Base-by-base conservation (phyloP, 2,888 invertebrate species). In the Apamea crenata region DNA sequence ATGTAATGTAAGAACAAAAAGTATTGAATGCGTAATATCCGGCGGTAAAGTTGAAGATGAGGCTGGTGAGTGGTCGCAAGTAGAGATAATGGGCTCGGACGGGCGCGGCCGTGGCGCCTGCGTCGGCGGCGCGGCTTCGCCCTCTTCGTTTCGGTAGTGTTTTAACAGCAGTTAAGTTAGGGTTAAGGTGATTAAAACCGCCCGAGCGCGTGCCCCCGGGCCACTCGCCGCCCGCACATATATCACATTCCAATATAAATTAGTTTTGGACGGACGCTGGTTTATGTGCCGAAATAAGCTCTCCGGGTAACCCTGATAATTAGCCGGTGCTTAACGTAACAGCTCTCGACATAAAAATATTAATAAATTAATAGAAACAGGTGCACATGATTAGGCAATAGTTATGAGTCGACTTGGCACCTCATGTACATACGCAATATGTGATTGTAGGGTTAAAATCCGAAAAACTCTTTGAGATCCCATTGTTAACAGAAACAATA, bases 231-330 rank as follows among this genome's bases (percentile, higher is more conserved):
- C 91, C 93, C 94, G 93, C 92, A 94, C 94, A 95, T 96, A 96
- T 95, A 96, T 96, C 96, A 96, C 96, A 97, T 97, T 96, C 96
- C 96, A 94, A 95, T 96, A 96, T 95, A 96, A 96, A 97, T 97
- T 96, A 95, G 96, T 96, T 97, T 96, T 94, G 91, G 94, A 91
- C 92, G 91, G 92, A 91, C 91, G 91, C 91, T 91, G 90, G 93
- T 93, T 94, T 94, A 93, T 94, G 93, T 94, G 95, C 95, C 95
- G 95, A 96, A 95, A 96, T 95, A 94, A 94, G 91, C 92, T 93
- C 90, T 88, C 88, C 88, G 90, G 90, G 87, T 93, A 91, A 91
- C 92, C 90, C 91, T 89, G 88, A 90, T 93, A 93, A 95, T 95
- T 94, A 94, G 93, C 91, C 90, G 89, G 90, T 89, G 91, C 91